Evolutionary conservation across 2,888 invertebrate genomes (phyloP), one percentile per base, ranked within the genome.

Genomic region (Drosophila anceps): DNA sequence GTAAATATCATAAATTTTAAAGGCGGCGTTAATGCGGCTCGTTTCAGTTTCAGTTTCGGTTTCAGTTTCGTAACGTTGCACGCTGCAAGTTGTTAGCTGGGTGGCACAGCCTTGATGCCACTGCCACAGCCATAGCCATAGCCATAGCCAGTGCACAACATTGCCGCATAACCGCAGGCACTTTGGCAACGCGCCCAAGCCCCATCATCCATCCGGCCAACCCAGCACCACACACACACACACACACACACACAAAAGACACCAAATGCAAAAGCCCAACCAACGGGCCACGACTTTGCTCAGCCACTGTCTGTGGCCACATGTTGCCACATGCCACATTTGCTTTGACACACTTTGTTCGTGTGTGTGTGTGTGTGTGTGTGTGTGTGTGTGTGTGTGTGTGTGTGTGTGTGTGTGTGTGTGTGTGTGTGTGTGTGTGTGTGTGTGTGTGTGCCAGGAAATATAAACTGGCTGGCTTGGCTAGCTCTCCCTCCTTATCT

Each of bases 1-100:
- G 90, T 85, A 84, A 83, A 84, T 82, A 80, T 84, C 84, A 90
- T 91, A 91, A 90, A 91, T 91, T 89, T 90, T 91, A 90, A 84
- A 91, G 76, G 69, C 81, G 75, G 64, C 81, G 74, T 79, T 88
- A 83, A 86, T 79, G 80, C 73, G 64, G 71, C 76, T 71, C 77
- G 84, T 77, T 79, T 63, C 69, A 69, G 72, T 57, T 74, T 62
- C 78, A 50, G 60, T 62, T 55, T 58, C 41, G n/a, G 70, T 58
- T 74, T 60, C 78, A 53, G 60, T 62, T 51, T 58, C 31, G 24
- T 6, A 58, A 54, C 12, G 67, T 61, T 58, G 68, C 73, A 20
- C 31, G 43, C 44, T 48, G 44, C 50, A 44, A 24, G 41, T 61
- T 57, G 62, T 24, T 39, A 29, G 72, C 72, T 69, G 57, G 53